Evolutionary conservation across 2,797 vertebrate species (phyloP).

Genomic region (Sarcoramphus papa): DNA sequence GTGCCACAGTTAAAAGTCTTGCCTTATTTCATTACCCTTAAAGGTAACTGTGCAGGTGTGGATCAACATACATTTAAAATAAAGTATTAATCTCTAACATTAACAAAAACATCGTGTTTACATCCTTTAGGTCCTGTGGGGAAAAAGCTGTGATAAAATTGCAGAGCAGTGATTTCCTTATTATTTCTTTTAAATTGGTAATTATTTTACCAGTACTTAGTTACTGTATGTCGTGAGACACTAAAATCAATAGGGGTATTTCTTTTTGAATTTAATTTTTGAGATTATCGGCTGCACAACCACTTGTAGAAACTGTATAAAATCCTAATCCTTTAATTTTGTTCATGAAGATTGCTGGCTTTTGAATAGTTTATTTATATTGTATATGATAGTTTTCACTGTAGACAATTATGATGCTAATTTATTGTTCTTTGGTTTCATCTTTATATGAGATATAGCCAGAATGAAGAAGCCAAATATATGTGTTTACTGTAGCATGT

Average conservation of each 20-base stretch:
- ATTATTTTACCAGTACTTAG: slow-evolving; percentile 88
- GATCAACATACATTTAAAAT: slow-evolving; percentile 79
- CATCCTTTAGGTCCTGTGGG: slow-evolving; percentile 91
- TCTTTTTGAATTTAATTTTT: slow-evolving; percentile 82
- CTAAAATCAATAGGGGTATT: slow-evolving; percentile 94
- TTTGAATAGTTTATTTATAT: slow-evolving; percentile 91
- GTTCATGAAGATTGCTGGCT: slow-evolving; percentile 81
- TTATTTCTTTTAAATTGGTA: slow-evolving; percentile 85
- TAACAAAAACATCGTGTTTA: slow-evolving; percentile 90
- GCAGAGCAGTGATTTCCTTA: slow-evolving; percentile 89
- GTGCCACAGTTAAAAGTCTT: slow-evolving; percentile 87
- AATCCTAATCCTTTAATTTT: slow-evolving; percentile 72
- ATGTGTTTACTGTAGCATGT: slow-evolving; percentile 94
- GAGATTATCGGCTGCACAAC: slow-evolving; percentile 83
- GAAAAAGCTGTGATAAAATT: slow-evolving; percentile 86
- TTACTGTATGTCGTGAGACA: slow-evolving; percentile 97
- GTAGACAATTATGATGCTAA: slow-evolving; percentile 92
- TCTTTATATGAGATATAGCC: slow-evolving; percentile 88
- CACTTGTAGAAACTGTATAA: slow-evolving; percentile 85
- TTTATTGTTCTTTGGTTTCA: slow-evolving; percentile 95
- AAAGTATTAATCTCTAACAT: slow-evolving; percentile 91
- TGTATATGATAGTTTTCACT: slow-evolving; percentile 95
- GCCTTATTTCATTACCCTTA: slow-evolving; percentile 90
- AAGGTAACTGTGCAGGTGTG: slow-evolving; percentile 89
- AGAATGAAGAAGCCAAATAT: slow-evolving; percentile 90